Evolutionary conservation across 2,797 vertebrate species (phyloP).

Genomic region (Typhlichthys eigenmanni): DNA sequence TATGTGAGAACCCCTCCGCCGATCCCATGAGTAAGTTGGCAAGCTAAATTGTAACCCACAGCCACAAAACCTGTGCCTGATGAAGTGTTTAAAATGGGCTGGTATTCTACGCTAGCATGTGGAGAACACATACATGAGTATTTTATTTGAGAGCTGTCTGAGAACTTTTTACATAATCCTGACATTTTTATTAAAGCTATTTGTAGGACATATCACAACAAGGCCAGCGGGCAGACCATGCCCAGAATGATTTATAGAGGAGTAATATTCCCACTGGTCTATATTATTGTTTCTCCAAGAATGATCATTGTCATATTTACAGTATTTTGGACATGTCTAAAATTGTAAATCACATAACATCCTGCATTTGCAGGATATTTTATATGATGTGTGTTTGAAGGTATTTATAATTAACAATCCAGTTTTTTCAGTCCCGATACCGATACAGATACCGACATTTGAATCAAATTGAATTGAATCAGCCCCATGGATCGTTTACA

Average conservation of each 20-base stretch:
- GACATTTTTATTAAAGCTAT: neutral
- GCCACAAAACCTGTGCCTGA: constrained; percentile 8
- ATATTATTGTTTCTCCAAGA: neutral
- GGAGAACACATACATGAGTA: too few relatives aligned
- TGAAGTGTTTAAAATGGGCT: neutral
- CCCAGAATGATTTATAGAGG: constrained; percentile 10
- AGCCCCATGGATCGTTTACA: too few relatives aligned
- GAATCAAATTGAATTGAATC: too few relatives aligned
- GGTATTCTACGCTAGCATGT: too few relatives aligned
- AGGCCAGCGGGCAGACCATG: neutral
- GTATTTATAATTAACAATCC: too few relatives aligned
- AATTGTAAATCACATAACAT: constrained; percentile 22
- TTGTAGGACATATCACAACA: neutral
- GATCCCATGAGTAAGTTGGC: constrained; percentile 73
- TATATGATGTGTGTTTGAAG: too few relatives aligned
- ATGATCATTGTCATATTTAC: constrained; percentile 14
- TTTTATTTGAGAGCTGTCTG: too few relatives aligned
- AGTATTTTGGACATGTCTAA: constrained; percentile 29
- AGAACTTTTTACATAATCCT: too few relatives aligned
- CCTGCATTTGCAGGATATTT: neutral
- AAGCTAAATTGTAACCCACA: neutral
- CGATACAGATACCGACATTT: too few relatives aligned
- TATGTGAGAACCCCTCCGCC: constrained; percentile 86
- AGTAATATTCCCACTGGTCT: neutral
- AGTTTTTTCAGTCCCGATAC: too few relatives aligned